phyloP scores from a whole-genome alignment of 2,113 vertebrate species.

The Callipepla californica region DNA sequence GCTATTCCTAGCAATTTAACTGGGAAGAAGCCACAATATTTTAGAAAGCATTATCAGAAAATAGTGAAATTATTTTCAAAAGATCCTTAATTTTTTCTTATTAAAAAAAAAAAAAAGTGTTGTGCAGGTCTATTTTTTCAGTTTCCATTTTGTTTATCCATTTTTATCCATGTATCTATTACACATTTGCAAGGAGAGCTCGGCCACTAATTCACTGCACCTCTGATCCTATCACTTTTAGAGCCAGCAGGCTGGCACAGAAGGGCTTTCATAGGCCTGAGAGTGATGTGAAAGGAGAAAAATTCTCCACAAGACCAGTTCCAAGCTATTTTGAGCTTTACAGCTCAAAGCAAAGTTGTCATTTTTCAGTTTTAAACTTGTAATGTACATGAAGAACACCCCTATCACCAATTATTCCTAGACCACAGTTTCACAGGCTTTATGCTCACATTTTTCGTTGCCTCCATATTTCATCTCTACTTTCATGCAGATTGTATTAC shows the following conservation, averaged over 20 bases:
- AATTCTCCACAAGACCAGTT: not conserved
- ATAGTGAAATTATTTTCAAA: not conserved
- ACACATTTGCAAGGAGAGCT: not conserved
- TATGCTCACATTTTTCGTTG: not conserved
- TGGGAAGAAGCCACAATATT: not conserved
- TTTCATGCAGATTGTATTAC: not conserved
- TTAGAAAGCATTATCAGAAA: not conserved
- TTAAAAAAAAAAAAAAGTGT: not conserved
- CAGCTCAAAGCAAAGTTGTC: not conserved
- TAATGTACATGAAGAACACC: rapidly evolving
- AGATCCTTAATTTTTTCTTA: not conserved
- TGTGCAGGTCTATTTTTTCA: not conserved
- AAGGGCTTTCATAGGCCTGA: not conserved
- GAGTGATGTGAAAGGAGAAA: not conserved
- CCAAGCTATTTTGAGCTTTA: not conserved
- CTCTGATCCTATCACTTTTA: not conserved
- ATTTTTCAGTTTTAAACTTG: not conserved
- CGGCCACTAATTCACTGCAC: not conserved
- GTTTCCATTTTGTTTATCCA: not conserved
- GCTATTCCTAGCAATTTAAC: not conserved
- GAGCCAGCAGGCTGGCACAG: not conserved
- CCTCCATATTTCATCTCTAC: not conserved
- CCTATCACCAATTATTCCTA: not conserved
- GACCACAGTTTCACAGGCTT: not conserved
- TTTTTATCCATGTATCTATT: not conserved